phyloP scores from a whole-genome alignment of 2,797 vertebrate genomes.

The Paguma larvata region DNA sequence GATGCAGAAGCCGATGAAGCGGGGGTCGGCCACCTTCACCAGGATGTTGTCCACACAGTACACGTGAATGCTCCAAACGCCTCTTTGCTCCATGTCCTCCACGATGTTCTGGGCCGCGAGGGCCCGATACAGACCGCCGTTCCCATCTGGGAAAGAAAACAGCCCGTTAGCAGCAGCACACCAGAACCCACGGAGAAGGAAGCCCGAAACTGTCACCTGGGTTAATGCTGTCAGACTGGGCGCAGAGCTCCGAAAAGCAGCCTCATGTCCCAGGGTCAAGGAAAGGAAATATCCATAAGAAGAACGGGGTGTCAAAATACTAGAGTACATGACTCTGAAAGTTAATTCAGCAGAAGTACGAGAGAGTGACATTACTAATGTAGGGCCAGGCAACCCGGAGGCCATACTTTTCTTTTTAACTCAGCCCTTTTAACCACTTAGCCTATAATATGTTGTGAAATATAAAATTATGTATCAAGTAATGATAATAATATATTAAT shows the following conservation, averaged over 20 bases:
- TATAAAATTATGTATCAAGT: not conserved
- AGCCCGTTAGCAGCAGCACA: not conserved
- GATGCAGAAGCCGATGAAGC: conserved; percentile 97
- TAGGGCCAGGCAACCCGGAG: not conserved
- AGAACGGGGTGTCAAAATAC: not conserved
- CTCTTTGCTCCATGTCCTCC: conserved; percentile 94
- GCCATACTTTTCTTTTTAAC: not conserved
- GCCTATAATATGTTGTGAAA: not conserved
- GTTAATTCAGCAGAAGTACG: not conserved
- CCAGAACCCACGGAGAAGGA: not conserved
- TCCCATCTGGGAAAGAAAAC: conserved; percentile 92
- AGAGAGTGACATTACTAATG: not conserved
- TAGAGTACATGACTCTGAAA: not conserved
- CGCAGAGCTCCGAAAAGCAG: not conserved
- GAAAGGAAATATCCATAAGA: not conserved
- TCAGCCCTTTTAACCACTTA: not conserved
- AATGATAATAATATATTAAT: not conserved
- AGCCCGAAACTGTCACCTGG: not conserved
- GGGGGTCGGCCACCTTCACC: conserved; percentile 97
- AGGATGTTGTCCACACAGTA: conserved; percentile 99
- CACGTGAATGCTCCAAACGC: conserved; percentile 93
- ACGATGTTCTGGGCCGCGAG: conserved; percentile 93
- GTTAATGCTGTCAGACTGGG: not conserved
- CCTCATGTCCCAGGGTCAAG: not conserved
- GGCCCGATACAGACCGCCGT: conserved; percentile 97